A percentile compares a stretch with the other conserved stretches of the same genome.
Conservation (phyloP, 1,140 invertebrate species). For the Mylabris phalerata region DNA sequence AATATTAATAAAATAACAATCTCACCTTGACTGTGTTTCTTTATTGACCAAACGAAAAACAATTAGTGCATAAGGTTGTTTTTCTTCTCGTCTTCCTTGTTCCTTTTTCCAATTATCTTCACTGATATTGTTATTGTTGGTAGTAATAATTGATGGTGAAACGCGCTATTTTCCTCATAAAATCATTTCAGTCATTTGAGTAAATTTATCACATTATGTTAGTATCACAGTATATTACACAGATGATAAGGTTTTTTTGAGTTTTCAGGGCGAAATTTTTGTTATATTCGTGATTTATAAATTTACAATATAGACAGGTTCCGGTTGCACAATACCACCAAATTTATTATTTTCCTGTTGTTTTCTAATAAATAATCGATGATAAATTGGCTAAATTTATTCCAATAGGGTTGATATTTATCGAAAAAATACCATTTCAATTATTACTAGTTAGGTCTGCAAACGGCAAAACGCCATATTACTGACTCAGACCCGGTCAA, state of each 20-base stretch:
- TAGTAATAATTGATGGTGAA: neutral
- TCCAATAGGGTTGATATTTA: too few species aligned
- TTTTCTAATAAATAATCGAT: too few species aligned
- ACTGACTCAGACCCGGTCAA: constrained; percentile 36
- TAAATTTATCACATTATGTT: constrained; percentile 33
- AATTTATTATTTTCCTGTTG: neutral
- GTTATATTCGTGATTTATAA: constrained; percentile 1
- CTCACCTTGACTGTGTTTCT: too few species aligned
- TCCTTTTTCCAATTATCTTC: too few species aligned
- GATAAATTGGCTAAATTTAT: too few species aligned
- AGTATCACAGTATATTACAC: constrained; percentile 33
- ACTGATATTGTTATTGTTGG: too few species aligned
- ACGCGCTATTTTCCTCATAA: constrained; percentile 1
- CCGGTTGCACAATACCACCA: constrained; percentile 2
- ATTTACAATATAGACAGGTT: constrained; percentile 1
- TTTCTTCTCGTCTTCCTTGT: too few species aligned
- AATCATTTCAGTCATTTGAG: constrained; percentile 12
- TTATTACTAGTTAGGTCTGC: constrained; percentile 28
- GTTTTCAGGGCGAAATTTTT: constrained; percentile 6
- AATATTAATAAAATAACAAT: too few species aligned
- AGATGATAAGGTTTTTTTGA: constrained; percentile 2
- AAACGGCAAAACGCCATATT: constrained; percentile 37
- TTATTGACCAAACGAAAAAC: too few species aligned
- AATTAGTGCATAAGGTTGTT: too few species aligned
- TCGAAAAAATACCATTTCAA: constrained; percentile 27